These are phyloP conservation scores for Lepidonotus clava DNA, from an alignment of 2,888 invertebrate species.

Conservation along the genomic window DNA sequence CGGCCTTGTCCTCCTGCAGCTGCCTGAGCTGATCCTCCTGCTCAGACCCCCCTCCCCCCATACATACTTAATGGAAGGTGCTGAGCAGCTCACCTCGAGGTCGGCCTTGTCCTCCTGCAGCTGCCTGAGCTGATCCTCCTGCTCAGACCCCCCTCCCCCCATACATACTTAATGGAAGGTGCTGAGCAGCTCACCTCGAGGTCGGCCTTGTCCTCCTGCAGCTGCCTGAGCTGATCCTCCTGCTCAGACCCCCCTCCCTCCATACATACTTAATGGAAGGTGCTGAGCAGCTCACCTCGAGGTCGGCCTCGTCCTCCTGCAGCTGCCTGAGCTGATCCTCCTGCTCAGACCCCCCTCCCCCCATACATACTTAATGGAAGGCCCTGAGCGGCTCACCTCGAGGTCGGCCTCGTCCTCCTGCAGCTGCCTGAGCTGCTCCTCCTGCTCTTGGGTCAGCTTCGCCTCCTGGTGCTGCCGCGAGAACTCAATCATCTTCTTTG, in stretches of 20 bases:
- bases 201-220: conserved; percentile 77
- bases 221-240: conserved; percentile 74
- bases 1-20: conserved; percentile 76
- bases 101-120: conserved; percentile 77
- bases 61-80: not conserved
- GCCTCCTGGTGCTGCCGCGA: conserved; percentile 78
- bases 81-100: conserved; percentile 71
- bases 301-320: conserved; percentile 76
- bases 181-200: conserved; percentile 71
- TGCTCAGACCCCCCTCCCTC: too few species aligned
- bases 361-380: not conserved
- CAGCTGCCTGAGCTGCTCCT: conserved; percentile 75
- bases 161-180: not conserved
- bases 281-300: conserved; percentile 71
- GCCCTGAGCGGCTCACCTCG: conserved; percentile 69
- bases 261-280: not conserved
- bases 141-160: too few species aligned
- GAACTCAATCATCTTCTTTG: conserved; percentile 79
- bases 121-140: conserved; percentile 74
- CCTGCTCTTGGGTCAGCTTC: conserved; percentile 72
- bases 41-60: too few species aligned
- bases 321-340: conserved; percentile 75
- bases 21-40: conserved; percentile 75
- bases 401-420: conserved; percentile 77
- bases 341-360: too few species aligned